phyloP scores from a whole-genome alignment of 2,888 invertebrate species.

The Aricia artaxerxes region DNA sequence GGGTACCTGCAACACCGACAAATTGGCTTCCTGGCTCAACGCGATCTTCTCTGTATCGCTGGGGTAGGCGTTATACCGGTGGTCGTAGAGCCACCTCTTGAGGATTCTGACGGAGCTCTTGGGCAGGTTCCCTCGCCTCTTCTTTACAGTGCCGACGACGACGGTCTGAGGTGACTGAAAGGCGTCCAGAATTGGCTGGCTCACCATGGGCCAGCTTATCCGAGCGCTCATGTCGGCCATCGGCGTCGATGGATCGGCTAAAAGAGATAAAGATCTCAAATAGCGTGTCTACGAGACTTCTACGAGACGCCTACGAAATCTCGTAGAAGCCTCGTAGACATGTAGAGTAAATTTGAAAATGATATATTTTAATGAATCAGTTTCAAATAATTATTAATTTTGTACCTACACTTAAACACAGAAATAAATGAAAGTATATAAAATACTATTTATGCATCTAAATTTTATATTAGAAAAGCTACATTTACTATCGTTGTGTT shows the following conservation, averaged over 20 bases:
- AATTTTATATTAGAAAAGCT: too few species aligned
- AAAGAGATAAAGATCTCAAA: background rate
- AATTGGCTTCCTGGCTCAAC: constrained; percentile 90
- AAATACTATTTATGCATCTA: too few species aligned
- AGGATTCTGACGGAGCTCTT: constrained; percentile 95
- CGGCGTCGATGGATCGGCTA: constrained; percentile 74
- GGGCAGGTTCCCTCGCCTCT: constrained; percentile 93
- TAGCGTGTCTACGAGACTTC: background rate
- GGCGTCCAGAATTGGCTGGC: constrained; percentile 38
- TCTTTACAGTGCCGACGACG: constrained; percentile 82
- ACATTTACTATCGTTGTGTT: too few species aligned
- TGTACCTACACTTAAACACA: too few species aligned
- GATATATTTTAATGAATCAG: too few species aligned
- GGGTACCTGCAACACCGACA: constrained; percentile 90
- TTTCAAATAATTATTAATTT: background rate
- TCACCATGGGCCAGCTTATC: constrained; percentile 39
- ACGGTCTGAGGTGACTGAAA: constrained; percentile 50
- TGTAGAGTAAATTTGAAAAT: background rate
- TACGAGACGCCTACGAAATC: background rate
- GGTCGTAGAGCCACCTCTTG: constrained; percentile 95
- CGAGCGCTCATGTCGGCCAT: constrained; percentile 80
- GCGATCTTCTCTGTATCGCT: constrained; percentile 94
- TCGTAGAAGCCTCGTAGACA: background rate
- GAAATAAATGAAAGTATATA: too few species aligned
- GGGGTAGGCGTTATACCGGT: constrained; percentile 96